phyloP scores from a whole-genome alignment of 2,113 vertebrate species.

The Aix galericulata region DNA sequence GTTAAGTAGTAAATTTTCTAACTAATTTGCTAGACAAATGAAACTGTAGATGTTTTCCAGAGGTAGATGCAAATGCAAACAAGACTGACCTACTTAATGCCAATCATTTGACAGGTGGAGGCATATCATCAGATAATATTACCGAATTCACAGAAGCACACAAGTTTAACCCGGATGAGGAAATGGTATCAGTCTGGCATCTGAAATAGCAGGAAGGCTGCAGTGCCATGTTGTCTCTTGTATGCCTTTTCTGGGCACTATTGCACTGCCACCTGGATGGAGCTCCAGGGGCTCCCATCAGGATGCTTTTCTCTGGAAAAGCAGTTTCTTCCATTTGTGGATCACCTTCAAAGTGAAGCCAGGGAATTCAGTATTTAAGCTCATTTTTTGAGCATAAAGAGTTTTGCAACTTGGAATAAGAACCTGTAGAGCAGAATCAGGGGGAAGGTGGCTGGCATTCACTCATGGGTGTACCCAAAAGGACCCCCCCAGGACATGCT shows the following conservation, averaged over 20 bases:
- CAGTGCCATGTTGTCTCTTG: neutral
- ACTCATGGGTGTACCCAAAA: neutral
- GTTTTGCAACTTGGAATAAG: neutral
- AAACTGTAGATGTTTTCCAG: neutral
- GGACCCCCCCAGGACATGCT: neutral
- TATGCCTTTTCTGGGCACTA: neutral
- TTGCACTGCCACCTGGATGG: neutral
- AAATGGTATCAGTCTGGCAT: neutral
- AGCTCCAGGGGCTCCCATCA: neutral
- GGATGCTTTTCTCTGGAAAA: neutral
- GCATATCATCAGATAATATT: neutral
- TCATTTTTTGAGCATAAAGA: neutral
- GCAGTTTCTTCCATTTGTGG: neutral
- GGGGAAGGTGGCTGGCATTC: neutral
- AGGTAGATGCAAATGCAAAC: neutral
- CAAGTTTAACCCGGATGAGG: neutral
- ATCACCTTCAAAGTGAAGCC: neutral
- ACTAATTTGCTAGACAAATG: neutral
- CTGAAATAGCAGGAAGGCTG: neutral
- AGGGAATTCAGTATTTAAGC: neutral
- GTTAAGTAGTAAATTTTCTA: neutral
- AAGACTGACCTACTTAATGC: neutral
- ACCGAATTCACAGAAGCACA: neutral
- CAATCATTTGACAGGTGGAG: neutral
- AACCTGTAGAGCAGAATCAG: neutral